These are phyloP conservation scores for Stenichneumon culpator DNA, from an alignment of 2,888 invertebrate species.

Conservation along the genomic window DNA sequence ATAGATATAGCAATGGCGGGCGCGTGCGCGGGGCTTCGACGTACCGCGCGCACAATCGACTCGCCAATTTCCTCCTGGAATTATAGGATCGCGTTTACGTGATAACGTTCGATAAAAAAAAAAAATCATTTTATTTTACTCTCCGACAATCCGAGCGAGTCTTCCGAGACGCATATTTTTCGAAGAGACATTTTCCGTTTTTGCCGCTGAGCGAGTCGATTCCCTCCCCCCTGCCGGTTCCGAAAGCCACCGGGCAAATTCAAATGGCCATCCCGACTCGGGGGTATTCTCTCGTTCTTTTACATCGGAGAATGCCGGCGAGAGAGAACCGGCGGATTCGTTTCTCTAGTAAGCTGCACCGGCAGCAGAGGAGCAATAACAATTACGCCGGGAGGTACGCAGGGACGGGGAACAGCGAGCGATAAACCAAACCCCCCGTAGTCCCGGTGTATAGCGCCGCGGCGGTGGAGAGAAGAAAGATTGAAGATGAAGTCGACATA, in stretches of 20 bases:
- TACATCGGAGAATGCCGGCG: slow-evolving; percentile 15
- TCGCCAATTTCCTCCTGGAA: slow-evolving; percentile 48
- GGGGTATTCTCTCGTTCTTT: slow-evolving; percentile 16
- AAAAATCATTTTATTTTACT: neutral
- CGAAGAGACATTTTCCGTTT: slow-evolving; percentile 28
- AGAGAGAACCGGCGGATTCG: slow-evolving; percentile 51
- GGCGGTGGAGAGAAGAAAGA: slow-evolving; percentile 75
- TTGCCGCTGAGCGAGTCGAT: slow-evolving; percentile 29
- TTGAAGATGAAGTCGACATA: slow-evolving; percentile 81
- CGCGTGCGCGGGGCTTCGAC: slow-evolving; percentile 41
- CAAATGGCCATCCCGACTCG: slow-evolving; percentile 39
- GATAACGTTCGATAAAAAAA: slow-evolving; percentile 39
- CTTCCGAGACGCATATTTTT: slow-evolving; percentile 30
- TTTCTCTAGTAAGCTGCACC: slow-evolving; percentile 58
- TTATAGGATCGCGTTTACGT: slow-evolving; percentile 39
- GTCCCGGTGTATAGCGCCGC: slow-evolving; percentile 23
- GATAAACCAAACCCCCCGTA: slow-evolving; percentile 71
- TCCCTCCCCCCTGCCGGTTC: slow-evolving; percentile 9
- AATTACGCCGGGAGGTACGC: slow-evolving; percentile 50
- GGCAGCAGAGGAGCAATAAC: slow-evolving; percentile 61
- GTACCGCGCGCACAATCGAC: slow-evolving; percentile 31
- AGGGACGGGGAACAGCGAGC: slow-evolving; percentile 43
- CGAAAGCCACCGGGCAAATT: slow-evolving; percentile 40
- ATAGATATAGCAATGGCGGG: slow-evolving; percentile 43
- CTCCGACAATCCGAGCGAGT: neutral